Percentiles rank a stretch among this genome's conserved stretches.
phyloP scores from a whole-genome alignment of 2,888 invertebrate genomes.

The Belgica antarctica region DNA sequence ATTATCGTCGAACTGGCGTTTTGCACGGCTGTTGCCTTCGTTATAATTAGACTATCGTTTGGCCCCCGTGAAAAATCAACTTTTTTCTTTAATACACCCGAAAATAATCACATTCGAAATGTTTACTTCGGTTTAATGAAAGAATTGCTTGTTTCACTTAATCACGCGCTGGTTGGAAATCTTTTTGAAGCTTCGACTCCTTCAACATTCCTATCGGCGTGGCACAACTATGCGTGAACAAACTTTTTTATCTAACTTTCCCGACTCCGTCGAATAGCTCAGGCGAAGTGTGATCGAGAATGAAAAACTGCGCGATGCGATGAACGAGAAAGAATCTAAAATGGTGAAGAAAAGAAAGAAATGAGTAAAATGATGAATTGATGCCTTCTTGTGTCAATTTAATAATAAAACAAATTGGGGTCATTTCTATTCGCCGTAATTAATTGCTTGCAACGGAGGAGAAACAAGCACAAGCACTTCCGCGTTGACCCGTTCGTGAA shows the following conservation, averaged over 20 bases:
- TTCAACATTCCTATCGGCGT: background rate
- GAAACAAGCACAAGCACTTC: conserved; percentile 1
- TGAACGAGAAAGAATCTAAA: conserved; percentile 16
- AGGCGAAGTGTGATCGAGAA: background rate
- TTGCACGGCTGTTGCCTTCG: too few relatives aligned
- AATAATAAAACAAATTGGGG: conserved; percentile 25
- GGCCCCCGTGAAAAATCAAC: too few relatives aligned
- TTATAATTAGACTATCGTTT: conserved; percentile 4
- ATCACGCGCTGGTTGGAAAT: background rate
- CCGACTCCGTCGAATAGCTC: background rate
- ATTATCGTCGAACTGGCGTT: background rate
- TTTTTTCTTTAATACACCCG: background rate
- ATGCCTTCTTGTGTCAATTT: conserved; percentile 4
- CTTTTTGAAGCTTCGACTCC: background rate
- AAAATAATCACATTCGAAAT: conserved; percentile 16
- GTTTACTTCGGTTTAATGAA: conserved; percentile 15
- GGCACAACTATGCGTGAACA: conserved; percentile 1
- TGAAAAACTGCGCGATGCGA: conserved; percentile 2
- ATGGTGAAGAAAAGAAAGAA: background rate
- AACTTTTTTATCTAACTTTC: background rate
- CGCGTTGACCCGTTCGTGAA: conserved; percentile 26
- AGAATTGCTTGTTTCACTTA: background rate
- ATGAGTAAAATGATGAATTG: background rate
- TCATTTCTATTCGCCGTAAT: background rate
- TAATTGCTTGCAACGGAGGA: background rate